Base-by-base conservation (phyloP, 2,888 invertebrate genomes). In the Petrolisthes manimaculis region DNA sequence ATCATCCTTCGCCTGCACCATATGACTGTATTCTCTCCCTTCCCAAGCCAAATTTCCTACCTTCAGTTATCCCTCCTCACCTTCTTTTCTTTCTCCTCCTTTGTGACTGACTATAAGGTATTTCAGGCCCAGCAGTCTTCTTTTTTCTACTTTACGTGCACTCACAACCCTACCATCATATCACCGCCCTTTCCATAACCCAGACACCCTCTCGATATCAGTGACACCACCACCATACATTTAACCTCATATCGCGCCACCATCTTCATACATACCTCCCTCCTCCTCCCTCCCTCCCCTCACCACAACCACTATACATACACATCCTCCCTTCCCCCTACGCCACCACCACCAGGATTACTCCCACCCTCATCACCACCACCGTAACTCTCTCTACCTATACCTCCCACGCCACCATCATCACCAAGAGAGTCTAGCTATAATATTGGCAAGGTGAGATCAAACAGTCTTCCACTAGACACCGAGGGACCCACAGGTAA, bases 381-480 rank as follows among this genome's bases (percentile, higher is more conserved):
- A 5, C 61, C 21, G 21, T 4, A 18, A 8, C n/a, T 55, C 21
- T 18, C 80, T 12, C 55, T 12, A 1, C 6, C 53, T 21, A 18
- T 21, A 55, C 51, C 6, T 56, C n/a, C 24, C 21, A n/a, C 53
- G 55, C 54, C 8, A 18, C 56, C 55, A 12, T 24, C 80, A 5
- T 56, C 21, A 55, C 56, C 54, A 53, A 53, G 54, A 79, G 78
- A 79, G 54, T 55, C 55, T 53, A n/a, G 78, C 78, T 54, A 79
- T n/a, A 79, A 55, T 79, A 79, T 55, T 55, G 55, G 78, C 53
- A 54, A 37, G 55, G 54, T 9, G 55, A 54, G 78, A 55, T 53
- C 54, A 79, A 54, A 78, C 54, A 77, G 51, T 12, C 54, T 55
- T 79, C 54, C 55, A 79, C 78, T 55, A 79, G 55, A 54, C 21